Evolutionary conservation across 2,113 vertebrate species (phyloP), one percentile per base, ranked within the genome.

Genomic region (Antechinus flavipes): DNA sequence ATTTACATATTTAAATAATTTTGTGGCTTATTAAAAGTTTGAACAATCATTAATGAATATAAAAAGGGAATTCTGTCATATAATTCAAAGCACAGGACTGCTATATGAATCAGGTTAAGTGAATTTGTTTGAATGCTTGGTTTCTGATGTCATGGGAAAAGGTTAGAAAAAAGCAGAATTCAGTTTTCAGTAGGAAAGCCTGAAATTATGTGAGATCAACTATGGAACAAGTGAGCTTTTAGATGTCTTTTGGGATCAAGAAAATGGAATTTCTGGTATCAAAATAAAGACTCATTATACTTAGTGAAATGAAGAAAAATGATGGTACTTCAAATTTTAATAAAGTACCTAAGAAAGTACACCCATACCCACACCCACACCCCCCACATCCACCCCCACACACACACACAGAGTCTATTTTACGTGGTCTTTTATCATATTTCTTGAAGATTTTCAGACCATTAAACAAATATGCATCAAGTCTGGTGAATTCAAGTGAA

Each of bases 91-190:
- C 56, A 89, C 35, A 55, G 42, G 25, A 89, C n/a, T 76, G 54
- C 89, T 93, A 95, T 92, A 53, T 96, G 92, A 98, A 93, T 94
- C 94, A 23, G 25, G 93, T 97, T 96, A 95, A 97, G 68, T 93
- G 91, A 96, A 95, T 35, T 90, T 96, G 84, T 96, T 97, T 90
- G 54, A 46, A 93, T 95, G 58, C n/a, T 91, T 94, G 54, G 93
- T 91, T 93, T 68, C 94, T 96, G 93, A 96, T 91, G 93, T 97
- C 95, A 96, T 84, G 94, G 96, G 96, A 96, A 97, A 90, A 22
- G 11, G 58, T 94, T 92, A 89, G 91, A 58, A 94, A 84, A 96
- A 96, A 89, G 89, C 55, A 92, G 94, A 95, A 91, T 91, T 96
- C 92, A 93, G 25, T n/a, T 50, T 68, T 55, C 89, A 90, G 92